Evolutionary conservation across 2,113 vertebrate genomes (phyloP).

Genomic region (Marcusenius ussheri): DNA sequence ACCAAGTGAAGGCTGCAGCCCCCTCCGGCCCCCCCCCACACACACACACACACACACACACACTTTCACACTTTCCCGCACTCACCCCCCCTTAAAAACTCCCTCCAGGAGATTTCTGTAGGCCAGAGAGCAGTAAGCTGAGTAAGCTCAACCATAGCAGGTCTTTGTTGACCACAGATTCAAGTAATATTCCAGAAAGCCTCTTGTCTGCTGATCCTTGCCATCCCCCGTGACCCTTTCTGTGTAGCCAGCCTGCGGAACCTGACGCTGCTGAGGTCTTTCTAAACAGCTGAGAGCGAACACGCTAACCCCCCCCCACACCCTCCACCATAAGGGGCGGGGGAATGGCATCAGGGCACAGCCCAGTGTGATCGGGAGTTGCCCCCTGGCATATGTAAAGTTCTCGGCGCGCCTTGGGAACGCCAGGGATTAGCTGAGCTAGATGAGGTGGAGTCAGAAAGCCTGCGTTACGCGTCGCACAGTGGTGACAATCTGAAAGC

Average conservation of each 20-base stretch:
- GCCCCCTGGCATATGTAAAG: neutral
- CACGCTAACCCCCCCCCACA: too few relatives aligned
- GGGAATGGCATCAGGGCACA: neutral
- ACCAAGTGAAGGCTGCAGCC: too few relatives aligned
- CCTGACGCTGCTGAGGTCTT: neutral
- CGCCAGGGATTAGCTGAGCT: neutral
- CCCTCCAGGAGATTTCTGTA: neutral
- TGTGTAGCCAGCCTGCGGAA: neutral
- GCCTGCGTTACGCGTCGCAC: slow-evolving; percentile 17
- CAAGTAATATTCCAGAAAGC: neutral
- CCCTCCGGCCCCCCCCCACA: too few relatives aligned
- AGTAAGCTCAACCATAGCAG: neutral
- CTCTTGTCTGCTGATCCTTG: neutral
- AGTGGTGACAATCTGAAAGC: neutral
- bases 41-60: too few relatives aligned
- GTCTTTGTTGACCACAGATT: neutral
- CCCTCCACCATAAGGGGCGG: neutral
- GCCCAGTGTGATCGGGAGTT: neutral
- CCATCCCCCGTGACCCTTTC: neutral
- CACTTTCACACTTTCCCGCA: too few relatives aligned
- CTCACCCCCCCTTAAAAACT: neutral
- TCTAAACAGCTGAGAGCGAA: neutral
- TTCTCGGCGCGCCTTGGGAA: neutral
- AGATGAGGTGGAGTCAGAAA: neutral
- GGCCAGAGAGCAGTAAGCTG: too few relatives aligned